Conservation (phyloP, 2,888 invertebrate genomes). For the Amphipoea lucens region DNA sequence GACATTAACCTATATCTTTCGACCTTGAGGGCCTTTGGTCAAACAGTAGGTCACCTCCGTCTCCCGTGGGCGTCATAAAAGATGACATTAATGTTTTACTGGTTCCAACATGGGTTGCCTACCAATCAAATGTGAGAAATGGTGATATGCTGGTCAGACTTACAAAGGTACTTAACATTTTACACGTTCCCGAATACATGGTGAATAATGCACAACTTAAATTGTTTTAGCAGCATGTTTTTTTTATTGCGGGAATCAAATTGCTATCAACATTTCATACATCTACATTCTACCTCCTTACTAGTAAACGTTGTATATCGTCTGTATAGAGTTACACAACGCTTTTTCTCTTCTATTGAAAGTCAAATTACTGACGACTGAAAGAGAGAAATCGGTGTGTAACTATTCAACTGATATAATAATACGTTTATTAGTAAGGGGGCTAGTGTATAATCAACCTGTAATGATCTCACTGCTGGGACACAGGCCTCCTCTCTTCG, state of each 20-base stretch:
- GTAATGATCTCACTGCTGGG: no score
- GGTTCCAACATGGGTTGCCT: slow-evolving; percentile 10
- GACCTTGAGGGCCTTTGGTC: slow-evolving; percentile 47
- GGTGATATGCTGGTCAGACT: no score
- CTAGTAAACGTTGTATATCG: no score
- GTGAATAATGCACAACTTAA: background rate
- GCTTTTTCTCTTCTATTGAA: no score
- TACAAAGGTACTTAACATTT: background rate
- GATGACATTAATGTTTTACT: slow-evolving; percentile 47
- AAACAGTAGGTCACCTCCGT: slow-evolving; percentile 40
- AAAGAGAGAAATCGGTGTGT: no score
- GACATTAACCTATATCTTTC: slow-evolving; percentile 42
- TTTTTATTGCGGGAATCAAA: background rate
- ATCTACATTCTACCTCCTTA: no score
- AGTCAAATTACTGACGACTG: no score
- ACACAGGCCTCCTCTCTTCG: no score
- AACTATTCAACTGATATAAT: no score
- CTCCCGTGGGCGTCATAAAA: slow-evolving; percentile 50
- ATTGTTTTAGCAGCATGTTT: background rate
- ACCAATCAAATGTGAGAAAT: slow-evolving; percentile 12
- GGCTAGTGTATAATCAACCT: no score
- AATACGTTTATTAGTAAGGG: no score
- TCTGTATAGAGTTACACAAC: no score
- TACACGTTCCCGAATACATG: background rate
- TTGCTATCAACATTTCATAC: background rate